A percentile compares a stretch with the other conserved stretches of the same genome.
Evolutionary conservation across 2,797 vertebrate genomes (phyloP).

Genomic region (Hydrophis major): DNA sequence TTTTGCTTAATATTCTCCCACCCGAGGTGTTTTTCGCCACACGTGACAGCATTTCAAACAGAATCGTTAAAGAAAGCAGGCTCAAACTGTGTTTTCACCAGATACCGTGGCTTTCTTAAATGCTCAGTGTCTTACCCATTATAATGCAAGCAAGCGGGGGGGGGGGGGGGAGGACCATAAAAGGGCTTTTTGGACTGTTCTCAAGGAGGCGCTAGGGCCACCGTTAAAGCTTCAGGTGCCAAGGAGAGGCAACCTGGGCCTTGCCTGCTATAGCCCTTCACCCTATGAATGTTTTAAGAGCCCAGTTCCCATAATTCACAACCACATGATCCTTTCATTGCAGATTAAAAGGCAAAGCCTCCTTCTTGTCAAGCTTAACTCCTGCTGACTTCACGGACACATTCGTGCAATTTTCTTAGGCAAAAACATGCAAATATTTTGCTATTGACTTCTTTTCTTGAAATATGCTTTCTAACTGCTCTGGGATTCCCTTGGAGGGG

Average conservation of each 20-base stretch:
- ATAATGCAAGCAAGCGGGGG: not conserved
- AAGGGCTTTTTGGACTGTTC: fast-evolving
- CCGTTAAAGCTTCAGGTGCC: not conserved
- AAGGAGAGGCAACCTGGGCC: not conserved
- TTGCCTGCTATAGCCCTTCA: not conserved
- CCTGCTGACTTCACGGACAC: not conserved
- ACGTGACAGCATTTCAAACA: constrained; percentile 66
- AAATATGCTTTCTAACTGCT: not conserved
- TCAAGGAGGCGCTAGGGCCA: not conserved
- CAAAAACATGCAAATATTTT: not conserved
- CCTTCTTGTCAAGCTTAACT: not conserved
- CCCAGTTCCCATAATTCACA: not conserved
- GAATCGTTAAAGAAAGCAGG: constrained; percentile 66
- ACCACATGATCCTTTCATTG: not conserved
- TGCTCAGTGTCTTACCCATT: constrained; percentile 34
- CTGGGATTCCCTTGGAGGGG: not conserved
- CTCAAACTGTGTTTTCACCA: constrained; percentile 57
- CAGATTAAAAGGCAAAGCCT: not conserved
- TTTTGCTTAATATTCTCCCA: constrained; percentile 68
- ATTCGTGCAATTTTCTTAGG: not conserved
- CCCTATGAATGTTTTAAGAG: not conserved
- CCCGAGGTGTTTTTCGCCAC: constrained; percentile 59
- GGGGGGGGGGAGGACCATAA: not conserved
- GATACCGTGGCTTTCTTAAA: constrained; percentile 26
- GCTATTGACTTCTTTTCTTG: not conserved